phyloP scores from a whole-genome alignment of 2,888 invertebrate species.

The Drosophila rubida region DNA sequence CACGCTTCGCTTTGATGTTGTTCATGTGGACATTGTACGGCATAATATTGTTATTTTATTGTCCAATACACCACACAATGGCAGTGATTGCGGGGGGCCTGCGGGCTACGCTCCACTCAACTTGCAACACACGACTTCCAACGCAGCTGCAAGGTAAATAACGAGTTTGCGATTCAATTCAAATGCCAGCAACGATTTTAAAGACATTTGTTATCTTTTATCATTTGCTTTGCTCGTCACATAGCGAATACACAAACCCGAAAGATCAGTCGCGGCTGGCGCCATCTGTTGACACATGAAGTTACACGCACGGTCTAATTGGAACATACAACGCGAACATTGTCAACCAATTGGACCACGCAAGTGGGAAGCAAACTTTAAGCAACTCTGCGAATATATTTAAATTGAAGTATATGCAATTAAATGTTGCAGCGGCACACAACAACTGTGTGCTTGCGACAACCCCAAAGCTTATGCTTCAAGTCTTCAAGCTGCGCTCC shows the following conservation, averaged over 20 bases:
- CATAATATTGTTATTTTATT: conserved; percentile 58
- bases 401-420: background rate
- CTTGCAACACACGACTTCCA: background rate
- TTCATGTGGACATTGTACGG: conserved; percentile 68
- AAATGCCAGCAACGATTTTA: too few species aligned
- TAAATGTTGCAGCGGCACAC: too few species aligned
- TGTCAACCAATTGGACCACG: background rate
- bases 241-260: conserved; percentile 35
- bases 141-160: too few species aligned
- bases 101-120: background rate
- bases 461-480: background rate
- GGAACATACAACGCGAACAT: background rate
- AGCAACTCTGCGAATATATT: background rate
- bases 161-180: too few species aligned
- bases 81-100: background rate
- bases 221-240: background rate
- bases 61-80: conserved; percentile 19
- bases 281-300: conserved; percentile 27
- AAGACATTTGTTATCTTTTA: background rate
- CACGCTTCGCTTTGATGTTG: conserved; percentile 61
- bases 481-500: background rate
- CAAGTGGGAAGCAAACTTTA: background rate
- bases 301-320: background rate
- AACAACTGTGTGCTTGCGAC: background rate
- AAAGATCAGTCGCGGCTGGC: conserved; percentile 15